A percentile compares a stretch with the other conserved stretches of the same genome.
phyloP scores from a whole-genome alignment of 2,113 vertebrate genomes.

The Rhinolophus ferrumequinum region DNA sequence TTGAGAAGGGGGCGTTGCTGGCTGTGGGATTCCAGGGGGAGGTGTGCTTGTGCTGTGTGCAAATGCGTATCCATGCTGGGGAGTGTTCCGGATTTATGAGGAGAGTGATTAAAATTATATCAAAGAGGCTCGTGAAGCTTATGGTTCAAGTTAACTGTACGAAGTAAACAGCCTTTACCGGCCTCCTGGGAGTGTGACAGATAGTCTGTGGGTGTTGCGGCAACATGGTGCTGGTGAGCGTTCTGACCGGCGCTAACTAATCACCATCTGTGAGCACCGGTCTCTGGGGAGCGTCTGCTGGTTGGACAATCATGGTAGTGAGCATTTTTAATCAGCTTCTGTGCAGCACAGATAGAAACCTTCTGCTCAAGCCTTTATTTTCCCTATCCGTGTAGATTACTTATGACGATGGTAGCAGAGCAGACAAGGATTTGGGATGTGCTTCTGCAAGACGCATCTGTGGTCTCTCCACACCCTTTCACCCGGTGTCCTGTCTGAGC shows the following conservation, averaged over 20 bases:
- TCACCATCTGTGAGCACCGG: slow-evolving; percentile 90
- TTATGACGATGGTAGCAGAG: slow-evolving; percentile 59
- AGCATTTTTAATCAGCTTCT: slow-evolving; percentile 92
- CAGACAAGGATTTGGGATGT: neutral
- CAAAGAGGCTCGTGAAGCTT: slow-evolving; percentile 89
- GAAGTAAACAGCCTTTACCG: slow-evolving; percentile 90
- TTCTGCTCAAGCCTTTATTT: slow-evolving; percentile 87
- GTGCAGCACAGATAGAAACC: slow-evolving; percentile 88
- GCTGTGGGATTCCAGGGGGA: slow-evolving; percentile 23
- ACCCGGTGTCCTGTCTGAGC: neutral
- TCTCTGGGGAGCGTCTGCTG: slow-evolving; percentile 88
- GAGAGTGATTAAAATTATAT: slow-evolving; percentile 92
- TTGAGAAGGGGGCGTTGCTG: neutral
- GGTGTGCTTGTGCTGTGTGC: slow-evolving; percentile 63
- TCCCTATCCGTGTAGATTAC: slow-evolving; percentile 76
- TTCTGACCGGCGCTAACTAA: slow-evolving; percentile 90
- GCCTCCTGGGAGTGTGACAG: slow-evolving; percentile 89
- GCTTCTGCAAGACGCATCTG: neutral
- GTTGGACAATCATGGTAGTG: slow-evolving; percentile 91
- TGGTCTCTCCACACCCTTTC: neutral
- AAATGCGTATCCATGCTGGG: slow-evolving; percentile 66
- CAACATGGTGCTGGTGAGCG: slow-evolving; percentile 89
- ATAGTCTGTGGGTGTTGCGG: slow-evolving; percentile 90
- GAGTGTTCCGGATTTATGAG: slow-evolving; percentile 86
- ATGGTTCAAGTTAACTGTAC: slow-evolving; percentile 91